Base-by-base conservation (phyloP, 1,140 invertebrate genomes). In the Diorhabda elongata region DNA sequence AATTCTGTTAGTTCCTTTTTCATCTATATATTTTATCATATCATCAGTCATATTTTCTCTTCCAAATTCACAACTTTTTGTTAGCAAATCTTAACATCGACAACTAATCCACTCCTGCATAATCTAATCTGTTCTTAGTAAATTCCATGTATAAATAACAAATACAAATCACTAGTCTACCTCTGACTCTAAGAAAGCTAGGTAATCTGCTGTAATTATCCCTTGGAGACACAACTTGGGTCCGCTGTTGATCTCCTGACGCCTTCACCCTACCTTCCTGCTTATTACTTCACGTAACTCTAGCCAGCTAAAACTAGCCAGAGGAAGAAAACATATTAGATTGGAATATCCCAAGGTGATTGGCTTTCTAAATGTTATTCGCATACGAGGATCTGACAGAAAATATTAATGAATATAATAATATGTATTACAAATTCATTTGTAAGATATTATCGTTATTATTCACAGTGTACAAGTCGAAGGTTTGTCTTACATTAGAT, bases 71-170 rank as follows among this genome's bases (percentile, higher is more conserved):
- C 1, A 26, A 26, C 26, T 26, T 26, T 26, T 26, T 26, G 26
- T 1, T 26, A 26, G 26, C 26, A 26, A 26, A 26, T 26, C 1
- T 26, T 26, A 26, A 26, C 0, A 26, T 26, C 26, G 26, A 26
- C 26, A 26, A 26, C 26, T 26, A 26, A 26, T 26, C 26, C 26
- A 26, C 26, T 26, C 26, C 26, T 26, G 26, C 26, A 26, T 26
- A 26, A 26, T 26, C 26, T 26, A 26, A 26, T 26, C 26, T 26
- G 26, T 26, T 26, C 26, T 26, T 26, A 26, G 26, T 26, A 52
- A 52, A 52, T 52, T 52, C 47, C 47, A 52, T n/a, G 47, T 52
- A 52, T 52, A 52, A 52, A 52, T 52, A 52, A 52, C 47, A 52
- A 52, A 52, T 52, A 52, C 47, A 52, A 52, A 52, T 52, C 47